These are phyloP conservation scores for Montipora foliosa DNA, from an alignment of 64 coral and sea anemone genomes.

Conservation along the genomic window DNA sequence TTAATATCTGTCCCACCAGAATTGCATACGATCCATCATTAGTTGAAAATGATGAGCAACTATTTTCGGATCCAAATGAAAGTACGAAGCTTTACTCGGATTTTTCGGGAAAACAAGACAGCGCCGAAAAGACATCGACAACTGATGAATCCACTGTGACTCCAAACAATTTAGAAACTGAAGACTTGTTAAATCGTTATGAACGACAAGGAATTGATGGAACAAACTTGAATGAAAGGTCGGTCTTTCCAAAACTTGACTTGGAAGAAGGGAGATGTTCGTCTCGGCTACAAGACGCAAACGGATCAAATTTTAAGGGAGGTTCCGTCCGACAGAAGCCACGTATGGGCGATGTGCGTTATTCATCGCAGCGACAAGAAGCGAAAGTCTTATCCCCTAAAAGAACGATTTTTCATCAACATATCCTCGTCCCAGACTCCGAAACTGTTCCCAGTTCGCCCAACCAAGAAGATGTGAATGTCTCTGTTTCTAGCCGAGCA, in stretches of 20 bases:
- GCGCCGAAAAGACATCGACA: not conserved
- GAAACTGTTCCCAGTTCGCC: not conserved
- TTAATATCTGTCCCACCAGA: not conserved
- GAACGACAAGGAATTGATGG: not conserved
- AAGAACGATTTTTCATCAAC: not conserved
- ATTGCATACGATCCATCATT: not conserved
- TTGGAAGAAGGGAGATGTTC: not conserved
- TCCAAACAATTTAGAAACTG: not conserved
- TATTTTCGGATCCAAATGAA: constrained; percentile 33
- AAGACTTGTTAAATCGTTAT: not conserved
- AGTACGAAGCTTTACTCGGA: constrained; percentile 38
- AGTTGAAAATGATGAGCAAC: not conserved
- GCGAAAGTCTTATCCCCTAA: not conserved
- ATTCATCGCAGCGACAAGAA: not conserved
- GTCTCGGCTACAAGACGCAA: not conserved
- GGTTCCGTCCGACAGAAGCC: not conserved
- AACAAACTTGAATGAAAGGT: not conserved
- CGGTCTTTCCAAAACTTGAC: not conserved
- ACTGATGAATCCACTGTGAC: not conserved
- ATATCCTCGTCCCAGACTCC: not conserved
- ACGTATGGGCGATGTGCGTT: not conserved
- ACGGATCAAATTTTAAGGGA: not conserved
- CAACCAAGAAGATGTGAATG: not conserved
- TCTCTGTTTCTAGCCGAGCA: not conserved
- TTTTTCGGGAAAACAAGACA: not conserved